These are phyloP conservation scores for Neomorphus geoffroyi DNA, from an alignment of 2,797 vertebrate species.

Conservation along the genomic window DNA sequence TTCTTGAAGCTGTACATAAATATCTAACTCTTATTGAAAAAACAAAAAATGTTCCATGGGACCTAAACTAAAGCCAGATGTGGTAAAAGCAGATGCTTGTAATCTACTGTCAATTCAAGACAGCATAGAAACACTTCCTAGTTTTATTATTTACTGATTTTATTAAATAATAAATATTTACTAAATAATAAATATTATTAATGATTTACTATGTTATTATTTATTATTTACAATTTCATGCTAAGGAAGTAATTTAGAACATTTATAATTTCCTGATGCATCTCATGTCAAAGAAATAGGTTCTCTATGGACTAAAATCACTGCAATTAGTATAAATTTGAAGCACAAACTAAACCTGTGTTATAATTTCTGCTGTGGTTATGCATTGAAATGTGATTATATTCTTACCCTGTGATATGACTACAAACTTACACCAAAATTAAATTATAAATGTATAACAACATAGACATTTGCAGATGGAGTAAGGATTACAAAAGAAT, in stretches of 20 bases:
- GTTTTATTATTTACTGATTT: constrained; percentile 48
- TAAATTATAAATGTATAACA: background rate
- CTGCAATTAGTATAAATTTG: background rate
- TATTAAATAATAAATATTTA: too few relatives aligned
- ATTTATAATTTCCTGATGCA: background rate
- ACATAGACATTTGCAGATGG: background rate
- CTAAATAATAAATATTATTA: too few relatives aligned
- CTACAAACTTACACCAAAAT: background rate
- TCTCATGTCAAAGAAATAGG: too few relatives aligned
- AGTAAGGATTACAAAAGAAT: background rate
- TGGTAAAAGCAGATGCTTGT: constrained; percentile 47
- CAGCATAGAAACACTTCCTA: constrained; percentile 53
- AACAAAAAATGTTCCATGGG: constrained; percentile 71
- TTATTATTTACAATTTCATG: too few relatives aligned
- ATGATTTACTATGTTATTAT: too few relatives aligned
- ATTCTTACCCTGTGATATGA: background rate
- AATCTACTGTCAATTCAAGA: constrained; percentile 38
- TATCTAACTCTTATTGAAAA: constrained; percentile 73
- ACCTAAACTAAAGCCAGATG: constrained; percentile 78
- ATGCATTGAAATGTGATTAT: background rate
- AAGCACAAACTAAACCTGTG: background rate
- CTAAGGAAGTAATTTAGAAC: constrained; percentile 35
- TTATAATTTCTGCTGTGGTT: background rate
- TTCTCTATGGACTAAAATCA: background rate
- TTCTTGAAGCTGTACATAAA: constrained; percentile 80